Percentiles rank a stretch among this genome's conserved stretches.
Evolutionary conservation across 2,888 invertebrate species (phyloP).

Genomic region (Frankliniella intonsa): DNA sequence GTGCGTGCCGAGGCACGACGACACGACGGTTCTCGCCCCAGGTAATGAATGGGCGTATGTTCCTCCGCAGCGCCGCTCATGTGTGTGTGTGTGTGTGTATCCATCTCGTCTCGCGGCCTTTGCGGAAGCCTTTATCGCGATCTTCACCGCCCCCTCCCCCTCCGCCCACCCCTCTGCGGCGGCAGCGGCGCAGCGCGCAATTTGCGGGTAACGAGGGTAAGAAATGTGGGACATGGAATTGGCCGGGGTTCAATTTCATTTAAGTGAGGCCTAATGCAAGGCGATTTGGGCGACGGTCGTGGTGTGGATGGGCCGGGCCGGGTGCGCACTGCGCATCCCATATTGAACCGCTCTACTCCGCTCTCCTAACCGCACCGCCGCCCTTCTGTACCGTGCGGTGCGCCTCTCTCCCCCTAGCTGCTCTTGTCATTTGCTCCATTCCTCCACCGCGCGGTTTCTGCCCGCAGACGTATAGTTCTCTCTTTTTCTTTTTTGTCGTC

Average conservation of each 20-base stretch:
- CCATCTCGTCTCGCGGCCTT: conserved; percentile 19
- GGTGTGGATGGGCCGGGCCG: neutral
- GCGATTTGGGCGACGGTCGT: neutral
- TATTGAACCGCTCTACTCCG: neutral
- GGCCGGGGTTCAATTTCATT: conserved; percentile 16
- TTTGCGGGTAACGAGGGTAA: conserved; percentile 22
- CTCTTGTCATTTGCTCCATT: no score
- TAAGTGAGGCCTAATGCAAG: conserved; percentile 12
- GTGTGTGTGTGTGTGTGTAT: neutral
- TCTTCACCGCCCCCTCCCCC: neutral
- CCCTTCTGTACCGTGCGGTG: no score
- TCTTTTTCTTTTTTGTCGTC: no score
- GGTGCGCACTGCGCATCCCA: neutral
- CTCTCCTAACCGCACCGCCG: no score
- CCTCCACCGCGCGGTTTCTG: no score
- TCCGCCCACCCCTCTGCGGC: neutral
- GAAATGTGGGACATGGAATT: conserved; percentile 26
- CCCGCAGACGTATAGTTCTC: no score
- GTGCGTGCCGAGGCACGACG: no score
- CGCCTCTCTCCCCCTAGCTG: no score
- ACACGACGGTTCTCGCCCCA: no score
- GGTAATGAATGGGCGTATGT: neutral
- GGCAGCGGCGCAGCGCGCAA: neutral
- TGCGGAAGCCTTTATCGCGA: conserved; percentile 15
- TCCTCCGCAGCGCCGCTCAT: no score